A percentile compares a stretch with the other conserved stretches of the same genome.
Conservation (phyloP, 35 echinoderm and acorn worm genomes). For the Apostichopus californicus region DNA sequence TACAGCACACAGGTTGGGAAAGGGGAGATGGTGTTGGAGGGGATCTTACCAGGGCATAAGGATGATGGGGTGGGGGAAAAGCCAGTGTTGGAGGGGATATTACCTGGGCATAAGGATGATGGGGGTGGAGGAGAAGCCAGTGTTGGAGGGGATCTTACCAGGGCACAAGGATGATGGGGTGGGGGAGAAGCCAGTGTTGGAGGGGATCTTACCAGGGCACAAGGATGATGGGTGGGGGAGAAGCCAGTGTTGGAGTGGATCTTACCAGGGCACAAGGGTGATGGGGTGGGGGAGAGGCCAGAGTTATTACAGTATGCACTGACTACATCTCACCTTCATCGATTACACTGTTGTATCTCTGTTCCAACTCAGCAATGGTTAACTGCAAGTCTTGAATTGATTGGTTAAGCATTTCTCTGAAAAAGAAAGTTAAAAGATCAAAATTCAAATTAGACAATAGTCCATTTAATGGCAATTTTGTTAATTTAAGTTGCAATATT, state of each 20-base stretch:
- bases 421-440: neutral
- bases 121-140: neutral
- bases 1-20: too few relatives aligned
- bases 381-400: slow-evolving; percentile 72
- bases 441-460: too few relatives aligned
- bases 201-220: too few relatives aligned
- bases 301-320: neutral
- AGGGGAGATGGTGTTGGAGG: too few relatives aligned
- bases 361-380: slow-evolving; percentile 79
- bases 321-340: slow-evolving; percentile 74
- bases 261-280: neutral
- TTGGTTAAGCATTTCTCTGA: slow-evolving; percentile 79
- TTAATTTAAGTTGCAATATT: too few relatives aligned
- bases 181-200: neutral
- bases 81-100: neutral
- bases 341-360: slow-evolving; percentile 69
- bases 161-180: neutral
- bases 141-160: too few relatives aligned
- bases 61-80: neutral
- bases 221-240: neutral
- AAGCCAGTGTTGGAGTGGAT: neutral
- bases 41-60: neutral
- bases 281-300: neutral
- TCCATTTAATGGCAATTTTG: too few relatives aligned
- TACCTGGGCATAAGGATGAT: neutral